Percentiles rank a stretch among this genome's conserved stretches.
Conservation (phyloP, 1,140 invertebrate species). For the Drosophila yakuba region DNA sequence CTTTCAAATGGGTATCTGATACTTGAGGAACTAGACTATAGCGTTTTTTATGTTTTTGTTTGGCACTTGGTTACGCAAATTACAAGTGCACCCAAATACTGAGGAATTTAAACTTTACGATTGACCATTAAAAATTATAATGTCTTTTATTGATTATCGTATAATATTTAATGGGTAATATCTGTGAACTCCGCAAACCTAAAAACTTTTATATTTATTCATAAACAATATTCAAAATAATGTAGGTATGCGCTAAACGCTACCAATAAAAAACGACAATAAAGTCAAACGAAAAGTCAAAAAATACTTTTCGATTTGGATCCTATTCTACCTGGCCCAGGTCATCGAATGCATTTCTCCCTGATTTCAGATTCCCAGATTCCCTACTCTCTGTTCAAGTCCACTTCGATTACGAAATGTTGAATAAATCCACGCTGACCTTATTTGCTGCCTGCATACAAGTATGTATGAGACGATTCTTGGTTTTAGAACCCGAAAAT, state of each 20-base stretch:
- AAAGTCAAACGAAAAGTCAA: slow-evolving; percentile 22
- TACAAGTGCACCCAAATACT: too few relatives aligned
- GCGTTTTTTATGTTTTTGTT: too few relatives aligned
- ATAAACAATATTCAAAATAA: not conserved
- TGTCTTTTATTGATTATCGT: too few relatives aligned
- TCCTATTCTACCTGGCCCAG: slow-evolving; percentile 37
- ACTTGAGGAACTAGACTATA: too few relatives aligned
- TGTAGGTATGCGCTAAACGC: slow-evolving; percentile 31
- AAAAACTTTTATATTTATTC: not conserved
- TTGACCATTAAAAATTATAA: too few relatives aligned
- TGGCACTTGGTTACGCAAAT: too few relatives aligned
- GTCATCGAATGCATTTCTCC: slow-evolving; percentile 53
- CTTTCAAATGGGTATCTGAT: too few relatives aligned
- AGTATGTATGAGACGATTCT: slow-evolving; percentile 17
- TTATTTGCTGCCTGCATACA: slow-evolving; percentile 17
- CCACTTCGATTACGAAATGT: slow-evolving; percentile 76
- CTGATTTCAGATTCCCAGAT: too few relatives aligned
- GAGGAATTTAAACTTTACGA: too few relatives aligned
- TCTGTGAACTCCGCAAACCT: too few relatives aligned
- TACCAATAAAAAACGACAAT: slow-evolving; percentile 52
- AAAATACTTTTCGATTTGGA: slow-evolving; percentile 49
- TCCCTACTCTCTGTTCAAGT: slow-evolving; percentile 6
- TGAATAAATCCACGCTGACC: slow-evolving; percentile 72
- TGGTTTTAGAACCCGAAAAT: slow-evolving; percentile 18
- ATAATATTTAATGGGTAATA: too few relatives aligned